These are phyloP conservation scores for Columba livia DNA, from an alignment of 2,113 vertebrate genomes.

Conservation along the genomic window DNA sequence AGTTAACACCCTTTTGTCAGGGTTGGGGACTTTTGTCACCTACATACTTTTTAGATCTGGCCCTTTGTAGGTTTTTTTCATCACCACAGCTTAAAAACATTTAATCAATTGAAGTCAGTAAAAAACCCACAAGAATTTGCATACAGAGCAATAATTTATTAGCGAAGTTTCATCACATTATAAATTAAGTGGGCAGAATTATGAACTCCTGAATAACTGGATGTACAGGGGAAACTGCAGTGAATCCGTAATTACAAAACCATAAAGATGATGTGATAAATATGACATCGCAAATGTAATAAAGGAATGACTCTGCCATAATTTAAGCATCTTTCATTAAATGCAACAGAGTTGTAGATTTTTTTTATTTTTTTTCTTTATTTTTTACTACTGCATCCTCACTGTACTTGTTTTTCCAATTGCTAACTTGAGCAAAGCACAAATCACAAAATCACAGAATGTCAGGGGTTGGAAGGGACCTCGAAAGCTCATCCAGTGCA, in stretches of 20 bases:
- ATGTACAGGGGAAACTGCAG: neutral
- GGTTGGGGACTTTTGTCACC: neutral
- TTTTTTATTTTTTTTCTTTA: neutral
- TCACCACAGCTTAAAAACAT: neutral
- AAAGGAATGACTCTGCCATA: neutral
- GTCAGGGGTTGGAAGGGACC: too few relatives aligned
- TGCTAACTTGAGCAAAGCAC: neutral
- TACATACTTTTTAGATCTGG: neutral
- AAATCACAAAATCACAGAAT: neutral
- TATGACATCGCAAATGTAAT: neutral
- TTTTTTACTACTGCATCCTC: neutral
- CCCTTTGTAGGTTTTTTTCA: neutral
- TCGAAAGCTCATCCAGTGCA: too few relatives aligned
- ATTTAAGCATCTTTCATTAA: slow-evolving; percentile 11
- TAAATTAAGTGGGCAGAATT: slow-evolving; percentile 25
- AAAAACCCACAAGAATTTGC: neutral
- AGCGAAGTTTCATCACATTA: neutral
- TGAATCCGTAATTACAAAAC: slow-evolving; percentile 17
- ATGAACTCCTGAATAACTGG: slow-evolving; percentile 14
- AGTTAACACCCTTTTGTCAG: neutral
- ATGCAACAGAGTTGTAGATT: neutral
- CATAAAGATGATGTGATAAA: slow-evolving; percentile 40
- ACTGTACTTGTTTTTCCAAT: neutral
- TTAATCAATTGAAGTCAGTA: neutral
- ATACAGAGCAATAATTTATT: neutral